Base-by-base conservation (phyloP, 2,797 vertebrate genomes). In the Mus minutoides region DNA sequence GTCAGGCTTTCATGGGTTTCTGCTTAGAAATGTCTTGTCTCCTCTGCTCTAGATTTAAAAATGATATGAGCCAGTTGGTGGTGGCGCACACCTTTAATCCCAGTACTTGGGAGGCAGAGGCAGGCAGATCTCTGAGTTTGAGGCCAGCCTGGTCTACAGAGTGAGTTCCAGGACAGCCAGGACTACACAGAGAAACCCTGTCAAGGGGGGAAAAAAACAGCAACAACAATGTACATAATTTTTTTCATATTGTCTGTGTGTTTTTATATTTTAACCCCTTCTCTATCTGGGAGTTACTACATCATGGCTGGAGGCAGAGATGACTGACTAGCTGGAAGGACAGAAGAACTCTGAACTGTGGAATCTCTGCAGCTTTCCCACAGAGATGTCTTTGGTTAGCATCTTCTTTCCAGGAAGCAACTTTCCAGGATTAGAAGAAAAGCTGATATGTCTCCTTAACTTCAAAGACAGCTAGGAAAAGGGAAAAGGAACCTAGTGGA, bases 361-460 rank as follows among this genome's bases (percentile, higher is more conserved):
- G 82, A 79, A 78, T 31, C 49, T 60, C 85, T 56, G 26, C 16
- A n/a, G 49, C 37, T 88, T 58, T 37, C 52, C 52, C 0, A 0
- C 21, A 73, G 77, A 60, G 86, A 64, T 87, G 78, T 93, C 82
- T 77, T 88, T 71, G 83, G 75, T 62, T 82, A 92, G 49, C 60
- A 75, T 94, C 95, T 84, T 76, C 58, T 87, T 95, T 92, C 69
- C 76, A 43, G 73, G 17, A 46, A 82, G 88, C n/a, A 62, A 73
- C 43, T 43, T n/a, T n/a, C n/a, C n/a, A n/a, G 69, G 43, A 73
- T 75, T 40, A 80, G 60, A 84, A 93, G 75, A 75, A 83, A 76
- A 54, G 62, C 11, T 22, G 29, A 17, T 58, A n/a, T 8, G 79
- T 58, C 34, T 77, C 29, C 87, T 84, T n/a, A 49, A 19, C 13